A percentile compares a stretch with the other conserved stretches of the same genome.
Conservation (phyloP, 2,888 invertebrate species). For the Plusia festucae region DNA sequence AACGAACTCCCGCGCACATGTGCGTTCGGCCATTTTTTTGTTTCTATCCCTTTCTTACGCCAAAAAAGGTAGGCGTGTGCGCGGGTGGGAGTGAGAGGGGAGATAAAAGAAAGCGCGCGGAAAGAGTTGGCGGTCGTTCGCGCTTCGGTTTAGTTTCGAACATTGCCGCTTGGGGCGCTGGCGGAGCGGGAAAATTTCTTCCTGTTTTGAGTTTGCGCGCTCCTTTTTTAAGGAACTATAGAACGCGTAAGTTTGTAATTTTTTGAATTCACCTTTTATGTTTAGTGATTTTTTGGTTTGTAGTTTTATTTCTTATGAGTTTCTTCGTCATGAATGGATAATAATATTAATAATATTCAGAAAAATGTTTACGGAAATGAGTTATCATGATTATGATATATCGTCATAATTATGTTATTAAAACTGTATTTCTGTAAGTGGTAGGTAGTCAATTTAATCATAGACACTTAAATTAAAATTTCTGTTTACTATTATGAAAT, state of each 20-base stretch:
- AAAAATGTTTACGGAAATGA: neutral
- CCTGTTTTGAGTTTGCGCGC: conserved; percentile 78
- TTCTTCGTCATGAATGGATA: neutral
- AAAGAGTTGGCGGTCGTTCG: conserved; percentile 83
- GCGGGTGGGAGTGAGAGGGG: conserved; percentile 73
- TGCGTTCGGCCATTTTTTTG: conserved; percentile 87
- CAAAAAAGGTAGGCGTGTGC: conserved; percentile 73
- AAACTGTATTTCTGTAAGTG: no score
- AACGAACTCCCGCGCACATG: conserved; percentile 84
- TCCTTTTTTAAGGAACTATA: conserved; percentile 69
- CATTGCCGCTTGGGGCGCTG: conserved; percentile 78
- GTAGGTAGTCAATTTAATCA: neutral
- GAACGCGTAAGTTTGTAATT: conserved; percentile 49
- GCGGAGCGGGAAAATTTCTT: conserved; percentile 81
- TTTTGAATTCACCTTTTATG: conserved; percentile 11
- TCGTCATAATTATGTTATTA: no score
- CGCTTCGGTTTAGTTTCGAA: conserved; percentile 76
- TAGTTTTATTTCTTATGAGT: neutral
- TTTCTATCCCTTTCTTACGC: conserved; percentile 78
- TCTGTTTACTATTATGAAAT: neutral
- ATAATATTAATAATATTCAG: neutral
- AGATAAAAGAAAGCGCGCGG: conserved; percentile 84
- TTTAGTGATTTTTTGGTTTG: conserved; percentile 5
- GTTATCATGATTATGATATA: no score
- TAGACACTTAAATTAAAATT: neutral